A percentile compares a stretch with the other conserved stretches of the same genome.
These are phyloP conservation scores for Xanthia togata DNA, from an alignment of 2,888 invertebrate genomes.

Conservation along the genomic window DNA sequence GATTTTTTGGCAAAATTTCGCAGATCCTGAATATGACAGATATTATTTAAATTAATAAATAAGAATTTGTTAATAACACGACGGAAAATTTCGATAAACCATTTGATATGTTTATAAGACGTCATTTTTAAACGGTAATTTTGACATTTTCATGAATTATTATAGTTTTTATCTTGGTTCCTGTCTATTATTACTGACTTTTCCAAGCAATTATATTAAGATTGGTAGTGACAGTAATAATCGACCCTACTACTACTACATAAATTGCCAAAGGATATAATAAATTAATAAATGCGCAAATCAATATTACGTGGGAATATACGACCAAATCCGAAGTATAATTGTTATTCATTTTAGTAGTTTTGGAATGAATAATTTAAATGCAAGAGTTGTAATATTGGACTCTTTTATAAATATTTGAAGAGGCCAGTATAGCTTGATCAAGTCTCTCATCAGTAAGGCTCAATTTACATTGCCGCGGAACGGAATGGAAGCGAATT, in stretches of 20 bases:
- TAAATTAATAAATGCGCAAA: constrained; percentile 37
- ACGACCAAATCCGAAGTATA: neutral
- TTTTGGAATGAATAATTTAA: constrained; percentile 58
- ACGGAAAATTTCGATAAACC: constrained; percentile 47
- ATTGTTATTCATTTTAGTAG: neutral
- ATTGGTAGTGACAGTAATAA: neutral
- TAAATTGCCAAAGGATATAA: neutral
- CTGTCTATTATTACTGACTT: neutral
- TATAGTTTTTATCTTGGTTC: neutral
- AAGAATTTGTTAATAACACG: constrained; percentile 4
- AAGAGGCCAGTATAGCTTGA: neutral
- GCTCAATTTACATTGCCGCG: neutral
- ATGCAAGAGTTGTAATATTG: constrained; percentile 48
- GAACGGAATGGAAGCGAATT: no score
- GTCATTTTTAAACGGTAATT: neutral
- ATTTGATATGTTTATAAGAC: constrained; percentile 28
- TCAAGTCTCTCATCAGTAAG: neutral
- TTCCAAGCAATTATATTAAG: neutral
- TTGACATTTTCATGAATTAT: neutral
- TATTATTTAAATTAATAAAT: neutral
- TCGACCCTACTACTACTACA: no score
- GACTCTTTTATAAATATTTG: neutral
- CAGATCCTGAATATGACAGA: neutral
- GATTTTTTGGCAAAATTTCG: neutral
- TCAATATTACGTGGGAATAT: constrained; percentile 2